Conservation (phyloP, 2,113 vertebrate species). For the Elgaria multicarinata region DNA sequence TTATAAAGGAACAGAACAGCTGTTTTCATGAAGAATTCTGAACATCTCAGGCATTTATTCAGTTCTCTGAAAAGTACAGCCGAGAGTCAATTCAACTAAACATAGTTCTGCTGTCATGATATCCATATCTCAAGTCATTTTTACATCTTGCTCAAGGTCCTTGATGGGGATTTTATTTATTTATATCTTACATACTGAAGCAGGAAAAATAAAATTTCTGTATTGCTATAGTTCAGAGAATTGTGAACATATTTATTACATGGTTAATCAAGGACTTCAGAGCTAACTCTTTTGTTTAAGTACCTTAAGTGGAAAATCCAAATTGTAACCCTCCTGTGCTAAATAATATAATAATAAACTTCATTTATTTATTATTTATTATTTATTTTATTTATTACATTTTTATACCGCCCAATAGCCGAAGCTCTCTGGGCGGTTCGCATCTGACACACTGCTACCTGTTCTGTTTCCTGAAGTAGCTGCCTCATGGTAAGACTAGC, state of each 20-base stretch:
- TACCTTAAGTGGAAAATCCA: too few relatives aligned
- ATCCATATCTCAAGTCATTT: conserved; percentile 21
- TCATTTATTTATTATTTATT: too few relatives aligned
- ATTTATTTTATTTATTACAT: too few relatives aligned
- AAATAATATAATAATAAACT: neutral
- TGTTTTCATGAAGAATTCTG: conserved; percentile 62
- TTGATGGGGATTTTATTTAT: neutral
- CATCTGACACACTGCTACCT: neutral
- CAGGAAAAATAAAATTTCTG: neutral
- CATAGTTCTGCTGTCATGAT: neutral
- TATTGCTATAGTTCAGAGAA: neutral
- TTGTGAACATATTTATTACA: neutral
- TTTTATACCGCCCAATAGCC: too few relatives aligned
- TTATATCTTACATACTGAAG: neutral
- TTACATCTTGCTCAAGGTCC: neutral
- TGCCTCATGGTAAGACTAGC: neutral
- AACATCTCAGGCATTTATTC: conserved; percentile 44
- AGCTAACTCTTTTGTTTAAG: neutral
- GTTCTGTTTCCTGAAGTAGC: neutral
- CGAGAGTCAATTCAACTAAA: conserved; percentile 47
- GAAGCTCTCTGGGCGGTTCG: too few relatives aligned
- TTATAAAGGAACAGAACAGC: conserved; percentile 67
- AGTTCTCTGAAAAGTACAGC: conserved; percentile 28
- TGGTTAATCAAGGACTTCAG: neutral
- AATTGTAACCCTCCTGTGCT: neutral